Conservation (phyloP, 2,888 invertebrate genomes). For the Lithophane socia region DNA sequence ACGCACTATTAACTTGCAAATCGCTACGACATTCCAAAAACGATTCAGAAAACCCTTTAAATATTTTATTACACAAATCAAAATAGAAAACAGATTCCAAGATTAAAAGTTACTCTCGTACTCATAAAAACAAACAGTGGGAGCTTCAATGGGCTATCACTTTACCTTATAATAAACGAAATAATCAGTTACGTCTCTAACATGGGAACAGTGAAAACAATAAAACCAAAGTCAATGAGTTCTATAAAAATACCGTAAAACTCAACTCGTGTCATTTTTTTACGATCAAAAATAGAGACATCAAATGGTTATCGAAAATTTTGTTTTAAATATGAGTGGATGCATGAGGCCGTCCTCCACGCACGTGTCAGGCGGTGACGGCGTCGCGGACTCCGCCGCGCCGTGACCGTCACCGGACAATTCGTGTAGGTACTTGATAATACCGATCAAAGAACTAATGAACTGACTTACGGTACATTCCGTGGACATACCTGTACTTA, state of each 20-base stretch:
- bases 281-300: conserved; percentile 61
- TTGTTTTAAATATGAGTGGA: conserved; percentile 46
- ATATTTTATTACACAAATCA: conserved; percentile 25
- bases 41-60: conserved; percentile 7
- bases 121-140: conserved; percentile 58
- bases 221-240: conserved; percentile 56
- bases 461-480: background rate
- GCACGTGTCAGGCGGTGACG: conserved; percentile 15
- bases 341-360: conserved; percentile 44
- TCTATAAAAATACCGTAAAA: conserved; percentile 64
- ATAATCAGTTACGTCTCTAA: conserved; percentile 48
- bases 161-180: conserved; percentile 49
- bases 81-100: conserved; percentile 30
- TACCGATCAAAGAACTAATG: conserved; percentile 1
- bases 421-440: background rate
- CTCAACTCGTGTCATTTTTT: conserved; percentile 59
- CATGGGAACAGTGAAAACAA: conserved; percentile 44
- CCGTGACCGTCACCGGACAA: conserved; percentile 11
- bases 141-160: conserved; percentile 49
- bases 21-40: conserved; percentile 38
- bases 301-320: conserved; percentile 45
- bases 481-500: background rate
- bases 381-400: background rate
- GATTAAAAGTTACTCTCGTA: conserved; percentile 35
- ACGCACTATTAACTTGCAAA: conserved; percentile 40